phyloP scores from a whole-genome alignment of 2,888 invertebrate genomes.

The Thyatira batis region DNA sequence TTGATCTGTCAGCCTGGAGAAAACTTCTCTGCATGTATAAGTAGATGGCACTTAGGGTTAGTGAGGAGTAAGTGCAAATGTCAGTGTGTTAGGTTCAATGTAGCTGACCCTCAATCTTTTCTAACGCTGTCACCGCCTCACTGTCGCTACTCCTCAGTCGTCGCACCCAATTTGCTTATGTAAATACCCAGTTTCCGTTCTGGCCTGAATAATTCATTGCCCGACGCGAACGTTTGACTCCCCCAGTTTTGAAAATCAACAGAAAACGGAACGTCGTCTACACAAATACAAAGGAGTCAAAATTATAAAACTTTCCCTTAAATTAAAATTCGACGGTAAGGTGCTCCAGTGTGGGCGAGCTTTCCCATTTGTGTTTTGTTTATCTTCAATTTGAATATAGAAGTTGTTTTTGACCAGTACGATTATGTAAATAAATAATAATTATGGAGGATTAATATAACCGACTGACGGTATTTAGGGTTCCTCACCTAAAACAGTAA shows the following conservation, averaged over 20 bases:
- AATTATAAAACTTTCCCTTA: slow-evolving; percentile 53
- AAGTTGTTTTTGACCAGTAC: slow-evolving; percentile 33
- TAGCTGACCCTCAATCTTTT: slow-evolving; percentile 35
- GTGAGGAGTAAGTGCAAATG: background rate
- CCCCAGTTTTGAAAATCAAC: slow-evolving; percentile 75
- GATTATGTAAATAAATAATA: slow-evolving; percentile 13
- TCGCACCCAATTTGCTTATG: slow-evolving; percentile 81
- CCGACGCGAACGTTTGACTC: slow-evolving; percentile 68
- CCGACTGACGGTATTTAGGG: no score
- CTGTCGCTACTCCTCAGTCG: slow-evolving; percentile 46
- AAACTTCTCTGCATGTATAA: no score
- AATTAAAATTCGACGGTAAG: background rate
- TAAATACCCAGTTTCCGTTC: slow-evolving; percentile 79
- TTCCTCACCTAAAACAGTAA: no score
- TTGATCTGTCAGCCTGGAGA: no score
- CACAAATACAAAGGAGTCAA: slow-evolving; percentile 58
- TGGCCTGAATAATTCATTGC: slow-evolving; percentile 78
- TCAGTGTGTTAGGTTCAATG: slow-evolving; percentile 19
- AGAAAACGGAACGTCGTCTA: slow-evolving; percentile 58
- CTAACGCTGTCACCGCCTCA: slow-evolving; percentile 18
- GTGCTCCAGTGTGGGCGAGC: slow-evolving; percentile 17
- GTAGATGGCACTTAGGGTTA: background rate
- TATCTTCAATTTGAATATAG: slow-evolving; percentile 34
- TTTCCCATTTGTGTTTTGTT: slow-evolving; percentile 36
- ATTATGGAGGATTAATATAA: background rate